Percentiles rank a stretch among this genome's conserved stretches.
Conservation (phyloP, 2,113 vertebrate genomes). For the Podiceps cristatus region DNA sequence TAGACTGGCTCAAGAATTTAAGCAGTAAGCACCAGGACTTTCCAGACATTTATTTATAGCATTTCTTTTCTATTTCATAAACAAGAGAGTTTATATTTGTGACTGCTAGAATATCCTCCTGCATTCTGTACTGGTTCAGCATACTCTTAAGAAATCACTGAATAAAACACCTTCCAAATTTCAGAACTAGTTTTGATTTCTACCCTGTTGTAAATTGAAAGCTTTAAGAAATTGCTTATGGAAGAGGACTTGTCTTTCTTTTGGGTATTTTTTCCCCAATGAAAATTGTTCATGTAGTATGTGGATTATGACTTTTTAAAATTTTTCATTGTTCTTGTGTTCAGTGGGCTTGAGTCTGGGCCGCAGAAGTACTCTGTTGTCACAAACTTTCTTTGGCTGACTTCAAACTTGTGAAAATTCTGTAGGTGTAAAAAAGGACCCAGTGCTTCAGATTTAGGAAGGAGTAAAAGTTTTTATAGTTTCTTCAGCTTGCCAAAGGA, state of each 20-base stretch:
- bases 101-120: neutral
- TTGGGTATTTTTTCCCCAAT: neutral
- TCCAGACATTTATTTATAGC: neutral
- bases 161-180: neutral
- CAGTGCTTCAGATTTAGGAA: neutral
- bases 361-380: neutral
- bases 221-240: neutral
- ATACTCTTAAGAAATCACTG: neutral
- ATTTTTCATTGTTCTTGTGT: neutral
- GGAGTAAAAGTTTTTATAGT: neutral
- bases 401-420: neutral
- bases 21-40: neutral
- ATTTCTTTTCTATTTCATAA: neutral
- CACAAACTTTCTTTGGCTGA: neutral
- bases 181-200: neutral
- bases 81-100: neutral
- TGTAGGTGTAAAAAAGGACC: neutral
- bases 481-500: neutral
- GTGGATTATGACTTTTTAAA: neutral
- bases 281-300: neutral
- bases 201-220: neutral
- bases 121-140: neutral
- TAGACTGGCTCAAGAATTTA: neutral
- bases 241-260: neutral
- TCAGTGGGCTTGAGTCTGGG: neutral